Evolutionary conservation across 2,113 vertebrate species (phyloP).

Genomic region (Sminthopsis crassicaudata): DNA sequence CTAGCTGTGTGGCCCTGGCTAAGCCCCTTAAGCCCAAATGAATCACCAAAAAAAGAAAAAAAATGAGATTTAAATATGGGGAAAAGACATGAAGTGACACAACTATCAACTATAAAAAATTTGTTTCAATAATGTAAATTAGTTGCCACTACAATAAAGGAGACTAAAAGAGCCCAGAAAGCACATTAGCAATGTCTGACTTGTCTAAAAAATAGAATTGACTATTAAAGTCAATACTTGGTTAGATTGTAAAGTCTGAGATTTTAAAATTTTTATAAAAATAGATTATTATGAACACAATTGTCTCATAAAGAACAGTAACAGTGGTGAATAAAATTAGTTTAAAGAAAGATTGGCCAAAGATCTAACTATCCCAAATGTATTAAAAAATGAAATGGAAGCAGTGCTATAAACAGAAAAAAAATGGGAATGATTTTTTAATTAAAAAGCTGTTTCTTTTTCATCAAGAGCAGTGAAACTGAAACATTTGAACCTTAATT

Average conservation of each 20-base stretch:
- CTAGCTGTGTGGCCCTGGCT: too few relatives aligned
- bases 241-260: neutral
- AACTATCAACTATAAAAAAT: neutral
- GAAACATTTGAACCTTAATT: neutral
- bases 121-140: neutral
- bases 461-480: neutral
- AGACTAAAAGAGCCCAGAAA: neutral
- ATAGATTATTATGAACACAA: neutral
- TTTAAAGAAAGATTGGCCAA: neutral
- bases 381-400: neutral
- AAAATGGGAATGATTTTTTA: neutral
- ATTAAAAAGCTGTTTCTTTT: neutral
- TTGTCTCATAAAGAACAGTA: neutral
- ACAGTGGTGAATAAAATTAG: neutral
- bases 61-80: neutral
- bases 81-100: neutral
- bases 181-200: neutral
- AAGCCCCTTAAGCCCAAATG: too few relatives aligned
- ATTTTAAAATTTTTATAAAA: neutral
- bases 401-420: neutral
- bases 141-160: neutral
- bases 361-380: neutral
- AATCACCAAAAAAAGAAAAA: too few relatives aligned
- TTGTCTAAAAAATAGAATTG: too few relatives aligned
- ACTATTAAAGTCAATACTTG: neutral